Evolutionary conservation across 1,140 invertebrate species (phyloP), one percentile per base, ranked within the genome.

Genomic region (Leptopilina clavipes): DNA sequence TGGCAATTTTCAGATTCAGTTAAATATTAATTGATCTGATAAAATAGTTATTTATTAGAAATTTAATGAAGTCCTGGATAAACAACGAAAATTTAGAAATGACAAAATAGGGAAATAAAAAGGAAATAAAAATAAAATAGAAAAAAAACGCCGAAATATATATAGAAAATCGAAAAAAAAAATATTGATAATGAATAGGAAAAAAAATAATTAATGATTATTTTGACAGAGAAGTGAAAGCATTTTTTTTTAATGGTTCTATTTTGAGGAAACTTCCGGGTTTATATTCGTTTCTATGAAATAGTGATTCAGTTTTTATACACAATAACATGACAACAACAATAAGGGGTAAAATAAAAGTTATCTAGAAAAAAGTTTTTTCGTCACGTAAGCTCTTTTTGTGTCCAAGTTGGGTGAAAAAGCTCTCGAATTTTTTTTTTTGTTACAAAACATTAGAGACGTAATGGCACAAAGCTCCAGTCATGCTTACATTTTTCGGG

Each of bases 301-400:
- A 52, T 52, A 52, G 14, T 6, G 48, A 52, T 52, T 52, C 48
- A n/a, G 14, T 52, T 52, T 52, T 52, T 52, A 17, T 5, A 52
- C 48, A 52, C 48, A 52, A 52, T 52, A 17, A 52, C 48, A 52
- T n/a, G 48, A 52, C 48, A 52, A 52, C 48, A 52, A 52, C 17
- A 52, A 52, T 40, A 40, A 40, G 37, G n/a, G 48, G 48, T 17
- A 52, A 48, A 52, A 52, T 52, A 52, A 52, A 52, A 52, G 48
- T 52, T 52, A 52, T 52, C 48, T 52, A 52, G 48, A 7, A 31
- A n/a, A 65, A 65, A 65, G 12, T 65, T 25, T n/a, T n/a, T 65
- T 65, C 19, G 11, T 65, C 25, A 65, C 25, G 59, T 8, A 31
- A 65, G 25, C 12, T n/a, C 59, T 14, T 65, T 31, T 65, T 65